These are phyloP conservation scores for Drosophila acutilabella DNA, from an alignment of 2,888 invertebrate species.

Conservation along the genomic window DNA sequence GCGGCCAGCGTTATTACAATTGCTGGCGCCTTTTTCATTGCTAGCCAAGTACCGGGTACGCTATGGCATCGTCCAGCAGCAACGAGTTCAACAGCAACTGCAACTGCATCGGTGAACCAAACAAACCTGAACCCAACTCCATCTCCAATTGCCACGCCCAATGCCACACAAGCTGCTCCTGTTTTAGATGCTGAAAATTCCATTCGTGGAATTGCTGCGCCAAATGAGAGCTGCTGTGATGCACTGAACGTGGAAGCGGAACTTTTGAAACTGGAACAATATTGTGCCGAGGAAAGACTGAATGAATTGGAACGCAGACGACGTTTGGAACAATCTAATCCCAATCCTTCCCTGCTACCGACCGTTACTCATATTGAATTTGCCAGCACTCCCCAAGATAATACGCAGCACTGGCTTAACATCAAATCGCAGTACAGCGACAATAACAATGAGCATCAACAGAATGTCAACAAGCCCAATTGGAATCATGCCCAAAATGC, in stretches of 20 bases:
- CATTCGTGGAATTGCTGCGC: not conserved
- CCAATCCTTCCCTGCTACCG: slow-evolving; percentile 44
- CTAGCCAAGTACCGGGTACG: slow-evolving; percentile 86
- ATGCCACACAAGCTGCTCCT: slow-evolving; percentile 42
- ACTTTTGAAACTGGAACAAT: slow-evolving; percentile 79
- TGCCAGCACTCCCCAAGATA: slow-evolving; percentile 37
- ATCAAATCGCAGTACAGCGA: slow-evolving; percentile 81
- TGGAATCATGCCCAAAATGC: slow-evolving; percentile 46
- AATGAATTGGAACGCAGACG: slow-evolving; percentile 57
- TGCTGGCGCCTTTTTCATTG: slow-evolving; percentile 85
- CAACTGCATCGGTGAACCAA: slow-evolving; percentile 24
- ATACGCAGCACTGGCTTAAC: slow-evolving; percentile 74
- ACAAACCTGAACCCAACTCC: slow-evolving; percentile 9
- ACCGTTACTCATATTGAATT: slow-evolving; percentile 38
- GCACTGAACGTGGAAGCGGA: slow-evolving; percentile 82
- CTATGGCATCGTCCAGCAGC: slow-evolving; percentile 76
- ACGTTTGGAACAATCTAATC: slow-evolving; percentile 46
- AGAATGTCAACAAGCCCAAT: slow-evolving; percentile 33
- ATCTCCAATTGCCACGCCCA: slow-evolving; percentile 33
- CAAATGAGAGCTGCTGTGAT: slow-evolving; percentile 62
- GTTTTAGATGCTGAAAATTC: slow-evolving; percentile 12
- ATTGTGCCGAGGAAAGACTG: slow-evolving; percentile 75
- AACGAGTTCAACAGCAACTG: slow-evolving; percentile 26
- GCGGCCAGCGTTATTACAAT: slow-evolving; percentile 85
- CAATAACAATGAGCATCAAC: slow-evolving; percentile 9